Evolutionary conservation across 2,797 vertebrate species (phyloP).

Genomic region (Poeciliopsis gracilis): DNA sequence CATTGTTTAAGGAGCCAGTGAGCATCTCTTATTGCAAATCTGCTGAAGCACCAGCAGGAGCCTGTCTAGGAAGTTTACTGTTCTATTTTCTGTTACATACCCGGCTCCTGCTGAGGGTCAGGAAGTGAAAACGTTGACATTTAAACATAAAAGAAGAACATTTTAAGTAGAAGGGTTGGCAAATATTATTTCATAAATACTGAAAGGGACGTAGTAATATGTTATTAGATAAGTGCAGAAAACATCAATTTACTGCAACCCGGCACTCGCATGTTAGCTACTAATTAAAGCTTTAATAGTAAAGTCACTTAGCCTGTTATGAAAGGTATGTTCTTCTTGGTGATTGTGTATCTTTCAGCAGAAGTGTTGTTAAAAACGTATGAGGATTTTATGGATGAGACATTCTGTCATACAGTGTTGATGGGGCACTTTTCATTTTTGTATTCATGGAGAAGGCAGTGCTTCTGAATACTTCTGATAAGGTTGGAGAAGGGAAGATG

Average conservation of each 20-base stretch:
- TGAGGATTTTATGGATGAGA: slow-evolving; percentile 33
- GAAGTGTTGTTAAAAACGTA: slow-evolving; percentile 56
- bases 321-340: slow-evolving; percentile 50
- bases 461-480: slow-evolving; percentile 22
- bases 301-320: slow-evolving; percentile 41
- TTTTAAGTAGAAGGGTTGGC: slow-evolving; percentile 36
- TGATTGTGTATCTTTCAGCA: slow-evolving; percentile 31
- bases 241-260: slow-evolving; percentile 38
- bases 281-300: slow-evolving; percentile 55
- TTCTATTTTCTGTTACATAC: slow-evolving; percentile 43
- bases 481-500: slow-evolving; percentile 13
- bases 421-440: slow-evolving; percentile 38
- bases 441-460: not conserved
- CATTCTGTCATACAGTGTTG: slow-evolving; percentile 34
- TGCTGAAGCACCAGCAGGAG: slow-evolving; percentile 46
- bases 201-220: slow-evolving; percentile 17
- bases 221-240: slow-evolving; percentile 36
- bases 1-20: slow-evolving; percentile 63
- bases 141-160: slow-evolving; percentile 37
- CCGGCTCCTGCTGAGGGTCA: slow-evolving; percentile 20
- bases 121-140: slow-evolving; percentile 43
- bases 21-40: slow-evolving; percentile 61
- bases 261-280: slow-evolving; percentile 18
- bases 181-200: slow-evolving; percentile 42
- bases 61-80: slow-evolving; percentile 27